Evolutionary conservation across 2,888 invertebrate species (phyloP), one percentile per base, ranked within the genome.

Genomic region (Polymixis flavicincta): DNA sequence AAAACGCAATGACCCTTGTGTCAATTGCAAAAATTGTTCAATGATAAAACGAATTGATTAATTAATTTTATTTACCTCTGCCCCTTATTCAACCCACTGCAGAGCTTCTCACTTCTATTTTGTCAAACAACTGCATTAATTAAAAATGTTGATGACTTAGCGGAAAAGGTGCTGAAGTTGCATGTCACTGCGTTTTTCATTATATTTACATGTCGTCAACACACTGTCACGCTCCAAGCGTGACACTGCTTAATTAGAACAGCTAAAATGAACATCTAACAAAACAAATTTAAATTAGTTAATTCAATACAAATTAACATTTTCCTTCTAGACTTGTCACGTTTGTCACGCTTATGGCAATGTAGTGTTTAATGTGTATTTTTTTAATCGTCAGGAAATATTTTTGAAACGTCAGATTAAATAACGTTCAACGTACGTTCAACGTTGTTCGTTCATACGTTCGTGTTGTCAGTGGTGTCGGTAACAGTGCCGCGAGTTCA

Each of bases 191-290:
- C 28, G 71, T n/a, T 42, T 52, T 50, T 63, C 25, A 70, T 45
- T 25, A 13, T 55, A 57, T 61, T 28, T 48, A 32, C 54, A 32
- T 45, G 57, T 50, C 54, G 28, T 77, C 78, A 59, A 67, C 63
- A n/a, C 67, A 42, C 48, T 68, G 67, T 71, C 77, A 77, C 77
- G 57, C 42, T 77, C 14, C 14, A 28, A 4, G 25, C 42, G 45
- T 78, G 83, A 71, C 74, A 73, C 14, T 52, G 32, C 32, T 76
- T 71, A 52, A 78, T 78, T 78, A 59, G 45, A 52, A 9, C 48
- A 60, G 9, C 22, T 45, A 71, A 70, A 59, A 45, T 19, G 7
- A 52, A 52, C 25, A 25, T 45, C 22, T 28, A 61, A 52, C 45
- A 17, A 37, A 66, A 70, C 70, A 76, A 28, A 22, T 70, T 70